Conservation (phyloP, 1,140 invertebrate species). For the Leptinotarsa undecemlineata region DNA sequence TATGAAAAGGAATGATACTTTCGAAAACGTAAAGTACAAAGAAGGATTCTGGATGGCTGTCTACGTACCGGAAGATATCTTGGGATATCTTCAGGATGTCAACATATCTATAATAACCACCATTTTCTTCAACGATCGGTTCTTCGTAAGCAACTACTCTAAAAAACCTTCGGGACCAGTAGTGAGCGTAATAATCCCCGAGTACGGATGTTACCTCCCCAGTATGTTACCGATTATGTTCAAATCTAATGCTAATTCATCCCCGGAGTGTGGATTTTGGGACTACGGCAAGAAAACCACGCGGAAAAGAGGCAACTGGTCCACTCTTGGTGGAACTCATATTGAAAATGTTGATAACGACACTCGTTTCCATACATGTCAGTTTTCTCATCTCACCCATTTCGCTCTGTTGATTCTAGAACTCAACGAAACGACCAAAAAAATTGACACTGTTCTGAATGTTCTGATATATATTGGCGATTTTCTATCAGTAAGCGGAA, state of each 20-base stretch:
- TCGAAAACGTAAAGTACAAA: slow-evolving; percentile 54
- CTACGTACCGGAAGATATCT: slow-evolving; percentile 56
- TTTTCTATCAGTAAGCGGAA: slow-evolving; percentile 61
- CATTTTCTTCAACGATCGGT: slow-evolving; percentile 60
- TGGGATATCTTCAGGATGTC: slow-evolving; percentile 21
- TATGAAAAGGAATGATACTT: slow-evolving; percentile 56
- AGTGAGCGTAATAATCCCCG: slow-evolving; percentile 62
- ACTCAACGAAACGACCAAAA: slow-evolving; percentile 21
- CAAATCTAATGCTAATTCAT: slow-evolving; percentile 47
- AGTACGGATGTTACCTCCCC: slow-evolving; percentile 58
- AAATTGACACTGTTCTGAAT: slow-evolving; percentile 53
- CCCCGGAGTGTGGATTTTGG: slow-evolving; percentile 61
- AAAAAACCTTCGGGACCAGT: slow-evolving; percentile 54
- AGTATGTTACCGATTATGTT: slow-evolving; percentile 59
- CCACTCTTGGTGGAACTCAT: slow-evolving; percentile 39
- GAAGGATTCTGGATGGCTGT: slow-evolving; percentile 60
- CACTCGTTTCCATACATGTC: slow-evolving; percentile 57
- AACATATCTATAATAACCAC: slow-evolving; percentile 54
- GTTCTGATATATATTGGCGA: slow-evolving; percentile 66
- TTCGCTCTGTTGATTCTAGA: slow-evolving; percentile 60
- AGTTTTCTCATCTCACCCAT: slow-evolving; percentile 64
- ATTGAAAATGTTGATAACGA: slow-evolving; percentile 40
- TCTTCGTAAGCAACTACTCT: slow-evolving; percentile 58
- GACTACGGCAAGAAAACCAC: slow-evolving; percentile 54
- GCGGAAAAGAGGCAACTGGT: slow-evolving; percentile 55